Percentiles rank a stretch among this genome's conserved stretches.
Conservation (phyloP, 2,113 vertebrate genomes). For the Hippocampus mohnikei region DNA sequence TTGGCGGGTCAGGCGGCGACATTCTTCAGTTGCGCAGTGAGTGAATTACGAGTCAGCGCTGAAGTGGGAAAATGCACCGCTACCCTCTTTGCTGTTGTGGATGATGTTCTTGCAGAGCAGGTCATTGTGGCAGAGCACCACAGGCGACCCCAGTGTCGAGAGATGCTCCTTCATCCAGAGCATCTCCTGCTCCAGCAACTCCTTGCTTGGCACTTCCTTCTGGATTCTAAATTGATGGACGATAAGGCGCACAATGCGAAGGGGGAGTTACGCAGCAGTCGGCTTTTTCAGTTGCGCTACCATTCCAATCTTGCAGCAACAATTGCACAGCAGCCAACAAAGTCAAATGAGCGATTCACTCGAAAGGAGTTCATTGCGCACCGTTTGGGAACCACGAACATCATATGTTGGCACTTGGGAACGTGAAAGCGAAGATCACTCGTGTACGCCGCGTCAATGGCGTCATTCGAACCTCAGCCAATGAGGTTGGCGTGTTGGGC, state of each 20-base stretch:
- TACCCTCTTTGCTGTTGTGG: slow-evolving; percentile 83
- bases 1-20: no score
- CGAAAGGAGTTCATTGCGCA: background rate
- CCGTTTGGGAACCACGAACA: no score
- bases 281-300: background rate
- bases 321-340: background rate
- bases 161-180: slow-evolving; percentile 89
- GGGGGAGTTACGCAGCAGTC: background rate
- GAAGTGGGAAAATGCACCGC: background rate
- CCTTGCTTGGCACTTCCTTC: slow-evolving; percentile 82
- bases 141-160: slow-evolving; percentile 82
- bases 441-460: no score
- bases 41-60: no score
- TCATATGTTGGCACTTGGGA: no score
- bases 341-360: background rate
- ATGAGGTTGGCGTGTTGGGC: slow-evolving; percentile 20
- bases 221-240: slow-evolving; percentile 76
- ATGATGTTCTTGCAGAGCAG: slow-evolving; percentile 98
- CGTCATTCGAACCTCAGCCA: slow-evolving; percentile 18
- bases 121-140: slow-evolving; percentile 96
- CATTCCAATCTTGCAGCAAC: background rate
- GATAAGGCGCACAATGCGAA: background rate
- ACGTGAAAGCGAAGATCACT: no score
- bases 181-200: slow-evolving; percentile 84
- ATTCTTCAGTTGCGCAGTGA: no score